Base-by-base conservation (phyloP, 2,797 vertebrate species). In the Muraenolepis orangiensis region DNA sequence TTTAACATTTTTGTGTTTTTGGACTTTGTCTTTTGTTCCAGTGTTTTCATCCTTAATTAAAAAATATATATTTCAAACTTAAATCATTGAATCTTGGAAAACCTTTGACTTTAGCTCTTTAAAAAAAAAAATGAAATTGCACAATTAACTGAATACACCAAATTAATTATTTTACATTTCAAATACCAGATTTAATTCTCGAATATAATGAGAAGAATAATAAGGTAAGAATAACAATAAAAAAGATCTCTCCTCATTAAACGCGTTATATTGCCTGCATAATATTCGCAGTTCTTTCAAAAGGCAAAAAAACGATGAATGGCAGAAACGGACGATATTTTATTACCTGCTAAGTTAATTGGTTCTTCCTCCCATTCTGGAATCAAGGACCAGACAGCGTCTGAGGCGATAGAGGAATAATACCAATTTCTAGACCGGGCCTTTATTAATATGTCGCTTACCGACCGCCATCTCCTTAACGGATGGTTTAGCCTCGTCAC, bases 261-360 rank as follows among this genome's bases (percentile, higher is more conserved):
- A 57, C 23, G 51, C n/a, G 23, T 23, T 57, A 57, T 57, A 57
- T 57, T 57, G 51, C 51, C 51, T 57, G 1, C 42, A 51, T 13
- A n/a, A 51, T 51, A 18, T 20, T 20, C 42, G 18, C 42, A 51
- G 16, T 20, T 51, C 42, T 51, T 20, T 51, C 42, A 5, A 51
- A 51, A 5, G 42, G 42, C 6, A 51, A 20, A 51, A 5, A 18
- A 18, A 51, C 8, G 32, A n/a, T n/a, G 42, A 51, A 20, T 51
- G 42, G 42, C 4, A 20, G 42, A 51, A 51, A 51, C 18, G 13
- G 40, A 8, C 40, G 18, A 51, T 51, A 18, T 18, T 51, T 51
- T 51, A 57, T 57, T 57, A n/a, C 51, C 51, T 57, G n/a, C 20
- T n/a, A 57, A 57, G 51, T 57, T 57, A 57, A 57, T 57, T 57